Conservation (phyloP, 1,140 invertebrate genomes). For the Caenorhabditis inopinata region DNA sequence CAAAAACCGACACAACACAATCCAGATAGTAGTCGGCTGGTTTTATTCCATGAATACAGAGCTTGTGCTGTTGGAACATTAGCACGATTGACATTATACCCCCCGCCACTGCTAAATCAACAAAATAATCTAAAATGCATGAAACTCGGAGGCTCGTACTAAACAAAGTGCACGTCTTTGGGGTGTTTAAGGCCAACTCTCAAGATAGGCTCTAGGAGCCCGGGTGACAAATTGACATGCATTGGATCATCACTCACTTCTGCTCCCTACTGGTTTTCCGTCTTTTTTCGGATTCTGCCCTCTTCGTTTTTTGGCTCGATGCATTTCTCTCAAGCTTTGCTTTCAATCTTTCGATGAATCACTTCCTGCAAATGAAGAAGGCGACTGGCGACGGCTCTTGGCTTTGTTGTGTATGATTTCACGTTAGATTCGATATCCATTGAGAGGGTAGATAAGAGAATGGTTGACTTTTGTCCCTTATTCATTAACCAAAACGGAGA, state of each 20-base stretch:
- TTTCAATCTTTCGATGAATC: background rate
- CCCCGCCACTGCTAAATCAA: background rate
- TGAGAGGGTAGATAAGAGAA: no score
- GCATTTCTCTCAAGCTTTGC: background rate
- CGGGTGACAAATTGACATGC: slow-evolving; percentile 29
- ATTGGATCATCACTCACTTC: slow-evolving; percentile 25
- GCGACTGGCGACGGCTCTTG: no score
- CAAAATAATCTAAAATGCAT: slow-evolving; percentile 10
- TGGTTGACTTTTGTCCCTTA: background rate
- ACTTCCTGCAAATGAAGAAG: no score
- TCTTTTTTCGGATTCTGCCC: background rate
- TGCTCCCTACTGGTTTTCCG: background rate
- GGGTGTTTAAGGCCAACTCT: background rate
- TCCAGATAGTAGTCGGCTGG: no score
- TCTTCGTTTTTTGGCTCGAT: background rate
- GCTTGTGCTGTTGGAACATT: background rate
- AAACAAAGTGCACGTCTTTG: slow-evolving; percentile 5
- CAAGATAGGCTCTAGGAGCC: slow-evolving; percentile 14
- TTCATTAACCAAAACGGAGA: background rate
- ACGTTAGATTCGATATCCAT: no score
- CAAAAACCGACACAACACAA: background rate
- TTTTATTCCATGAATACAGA: background rate
- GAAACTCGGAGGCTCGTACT: background rate
- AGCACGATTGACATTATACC: background rate
- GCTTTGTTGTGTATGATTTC: no score